Evolutionary conservation across 1,140 invertebrate species (phyloP), one percentile per base, ranked within the genome.

Genomic region (Schmidtea mediterranea): DNA sequence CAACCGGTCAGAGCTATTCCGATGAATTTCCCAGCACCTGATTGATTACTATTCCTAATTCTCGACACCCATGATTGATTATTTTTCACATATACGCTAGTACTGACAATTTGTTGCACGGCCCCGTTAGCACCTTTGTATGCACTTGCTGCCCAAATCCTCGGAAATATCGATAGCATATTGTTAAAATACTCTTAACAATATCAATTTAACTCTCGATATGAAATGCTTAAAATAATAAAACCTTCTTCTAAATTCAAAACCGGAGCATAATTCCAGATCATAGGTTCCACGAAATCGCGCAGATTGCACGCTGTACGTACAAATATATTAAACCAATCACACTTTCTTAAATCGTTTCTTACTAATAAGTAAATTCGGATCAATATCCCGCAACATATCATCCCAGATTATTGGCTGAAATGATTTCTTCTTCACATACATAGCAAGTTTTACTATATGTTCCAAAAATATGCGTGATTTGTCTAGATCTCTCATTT

Each of bases 381-480:
- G 55, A 18, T 59, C 56, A 48, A 82, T 74, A 36, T 73, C 71
- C 18, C 80, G 68, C 36, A 87, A 56, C 79, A 86, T 84, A 59
- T 89, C 83, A 56, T 87, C 81, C 83, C 83, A 87, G 50, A 87
- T 76, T 5, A 89, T 73, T 21, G 79, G 65, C 16, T 54, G 39
- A 50, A 68, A 57, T 40, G 36, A 16, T 38, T 63, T 61, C 38
- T 55, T 49, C 46, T 60, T 60, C 2, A 59, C 54, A 53, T 62
- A 66, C 36, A 52, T 55, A 2, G 62, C 65, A 37, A 67, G 51
- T 37, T 46, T 55, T 23, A 52, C 55, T 0, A 65, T 62, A 55
- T 69, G 68, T 16, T 46, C 45, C 15, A 40, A 18, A 15, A 40
- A 18, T 22, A 45, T 18, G 2, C 18, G 23, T n/a, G 21, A 32